Conservation (phyloP, 2,797 vertebrate genomes). For the Salarias fasciatus region DNA sequence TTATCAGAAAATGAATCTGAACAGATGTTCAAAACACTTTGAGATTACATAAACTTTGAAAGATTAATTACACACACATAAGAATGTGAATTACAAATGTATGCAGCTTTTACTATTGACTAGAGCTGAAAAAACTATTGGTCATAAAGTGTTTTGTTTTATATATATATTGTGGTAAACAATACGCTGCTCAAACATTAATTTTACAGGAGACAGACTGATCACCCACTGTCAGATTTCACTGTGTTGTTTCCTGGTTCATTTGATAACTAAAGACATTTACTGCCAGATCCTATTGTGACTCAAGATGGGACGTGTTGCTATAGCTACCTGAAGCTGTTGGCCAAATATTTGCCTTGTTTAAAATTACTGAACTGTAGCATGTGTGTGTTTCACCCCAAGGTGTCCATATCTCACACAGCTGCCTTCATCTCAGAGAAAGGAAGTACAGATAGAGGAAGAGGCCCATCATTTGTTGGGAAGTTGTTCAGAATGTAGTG, state of each 20-base stretch:
- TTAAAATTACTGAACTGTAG: conserved; percentile 46
- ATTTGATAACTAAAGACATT: neutral
- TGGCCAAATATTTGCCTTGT: conserved; percentile 77
- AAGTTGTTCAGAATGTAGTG: too few species aligned
- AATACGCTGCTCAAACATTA: too few species aligned
- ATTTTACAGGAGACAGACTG: too few species aligned
- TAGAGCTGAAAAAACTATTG: too few species aligned
- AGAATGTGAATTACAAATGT: too few species aligned
- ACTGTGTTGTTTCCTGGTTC: neutral
- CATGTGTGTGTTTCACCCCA: neutral
- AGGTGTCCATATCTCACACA: conserved; percentile 34
- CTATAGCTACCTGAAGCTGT: conserved; percentile 59
- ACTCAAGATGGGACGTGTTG: conserved; percentile 65
- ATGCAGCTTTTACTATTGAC: too few species aligned
- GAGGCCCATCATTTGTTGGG: neutral
- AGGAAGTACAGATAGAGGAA: conserved; percentile 32
- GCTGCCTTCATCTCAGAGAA: conserved; percentile 36
- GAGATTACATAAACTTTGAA: too few species aligned
- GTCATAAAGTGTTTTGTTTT: too few species aligned
- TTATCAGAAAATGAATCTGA: too few species aligned
- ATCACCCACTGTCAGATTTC: neutral
- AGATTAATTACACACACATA: too few species aligned
- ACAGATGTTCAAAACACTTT: too few species aligned
- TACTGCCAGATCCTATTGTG: conserved; percentile 17
- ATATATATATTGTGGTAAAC: too few species aligned